Conservation (phyloP, 2,797 vertebrate genomes). For the Falco cherrug region DNA sequence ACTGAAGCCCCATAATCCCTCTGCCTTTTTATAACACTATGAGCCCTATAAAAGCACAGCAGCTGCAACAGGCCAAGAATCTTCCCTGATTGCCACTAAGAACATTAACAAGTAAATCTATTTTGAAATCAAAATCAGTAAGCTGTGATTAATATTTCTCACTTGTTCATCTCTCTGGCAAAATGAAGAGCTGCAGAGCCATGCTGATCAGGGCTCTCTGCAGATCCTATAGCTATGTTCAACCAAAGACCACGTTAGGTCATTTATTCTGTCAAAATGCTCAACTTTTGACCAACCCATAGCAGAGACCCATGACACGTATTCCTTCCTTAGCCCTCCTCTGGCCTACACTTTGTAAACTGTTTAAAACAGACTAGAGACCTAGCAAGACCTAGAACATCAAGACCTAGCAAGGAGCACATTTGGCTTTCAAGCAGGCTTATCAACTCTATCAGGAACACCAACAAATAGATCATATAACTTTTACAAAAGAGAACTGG, state of each 20-base stretch:
- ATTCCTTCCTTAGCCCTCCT: neutral
- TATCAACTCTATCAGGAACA: neutral
- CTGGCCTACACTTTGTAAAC: neutral
- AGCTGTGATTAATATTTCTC: neutral
- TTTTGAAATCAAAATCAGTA: neutral
- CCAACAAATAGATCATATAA: neutral
- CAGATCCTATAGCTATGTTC: neutral
- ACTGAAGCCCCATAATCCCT: neutral
- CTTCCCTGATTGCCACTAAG: neutral
- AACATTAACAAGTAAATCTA: neutral
- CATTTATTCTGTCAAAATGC: neutral
- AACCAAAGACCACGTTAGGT: neutral
- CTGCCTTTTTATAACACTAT: slow-evolving; percentile 4
- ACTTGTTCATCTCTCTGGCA: neutral
- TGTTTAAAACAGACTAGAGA: neutral
- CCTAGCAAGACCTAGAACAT: neutral
- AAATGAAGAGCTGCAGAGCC: neutral
- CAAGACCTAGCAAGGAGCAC: neutral
- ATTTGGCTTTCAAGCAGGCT: neutral
- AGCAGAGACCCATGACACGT: neutral
- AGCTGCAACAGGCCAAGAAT: slow-evolving; percentile 10
- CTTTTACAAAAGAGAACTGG: neutral
- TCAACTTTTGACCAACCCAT: neutral
- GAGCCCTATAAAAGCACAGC: slow-evolving; percentile 16
- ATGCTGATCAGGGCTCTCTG: neutral